phyloP scores from a whole-genome alignment of 2,113 vertebrate species.

The Dipodomys spectabilis region DNA sequence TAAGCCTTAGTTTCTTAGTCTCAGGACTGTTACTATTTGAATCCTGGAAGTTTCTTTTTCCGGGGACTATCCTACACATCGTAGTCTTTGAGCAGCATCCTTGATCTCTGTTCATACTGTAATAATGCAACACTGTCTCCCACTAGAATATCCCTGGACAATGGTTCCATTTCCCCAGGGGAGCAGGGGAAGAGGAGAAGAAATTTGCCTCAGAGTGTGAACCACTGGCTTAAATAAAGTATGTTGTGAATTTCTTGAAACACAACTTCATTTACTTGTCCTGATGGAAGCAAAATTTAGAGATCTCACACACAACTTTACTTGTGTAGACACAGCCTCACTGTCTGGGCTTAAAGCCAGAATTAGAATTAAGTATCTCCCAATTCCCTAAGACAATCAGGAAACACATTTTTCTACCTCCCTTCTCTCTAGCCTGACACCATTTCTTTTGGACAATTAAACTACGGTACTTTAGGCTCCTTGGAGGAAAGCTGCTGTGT shows the following conservation, averaged over 20 bases:
- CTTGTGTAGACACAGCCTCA: slow-evolving; percentile 62
- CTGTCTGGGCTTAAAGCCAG: slow-evolving; percentile 78
- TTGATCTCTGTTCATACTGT: not conserved
- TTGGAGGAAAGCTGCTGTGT: slow-evolving; percentile 66
- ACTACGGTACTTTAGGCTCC: slow-evolving; percentile 74
- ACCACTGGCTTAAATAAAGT: not conserved
- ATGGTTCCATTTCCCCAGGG: not conserved
- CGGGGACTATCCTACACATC: not conserved
- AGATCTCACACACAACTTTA: slow-evolving; percentile 64
- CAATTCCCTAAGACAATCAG: slow-evolving; percentile 82
- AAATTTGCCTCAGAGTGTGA: not conserved
- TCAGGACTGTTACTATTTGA: not conserved
- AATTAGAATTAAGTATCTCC: slow-evolving; percentile 81
- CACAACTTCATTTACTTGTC: slow-evolving; percentile 9
- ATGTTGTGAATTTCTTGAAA: slow-evolving; percentile 59
- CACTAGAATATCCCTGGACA: not conserved
- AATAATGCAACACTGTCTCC: fast-evolving
- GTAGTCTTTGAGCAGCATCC: not conserved
- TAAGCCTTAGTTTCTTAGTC: not conserved
- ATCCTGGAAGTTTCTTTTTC: not conserved
- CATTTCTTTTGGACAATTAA: slow-evolving; percentile 83
- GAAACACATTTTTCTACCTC: slow-evolving; percentile 81
- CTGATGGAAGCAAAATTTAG: slow-evolving; percentile 58
- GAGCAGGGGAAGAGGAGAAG: not conserved
- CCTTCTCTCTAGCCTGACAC: slow-evolving; percentile 74